Percentiles rank a stretch among this genome's conserved stretches.
Conservation (phyloP, 1,140 invertebrate genomes). For the Whitmania pigra region DNA sequence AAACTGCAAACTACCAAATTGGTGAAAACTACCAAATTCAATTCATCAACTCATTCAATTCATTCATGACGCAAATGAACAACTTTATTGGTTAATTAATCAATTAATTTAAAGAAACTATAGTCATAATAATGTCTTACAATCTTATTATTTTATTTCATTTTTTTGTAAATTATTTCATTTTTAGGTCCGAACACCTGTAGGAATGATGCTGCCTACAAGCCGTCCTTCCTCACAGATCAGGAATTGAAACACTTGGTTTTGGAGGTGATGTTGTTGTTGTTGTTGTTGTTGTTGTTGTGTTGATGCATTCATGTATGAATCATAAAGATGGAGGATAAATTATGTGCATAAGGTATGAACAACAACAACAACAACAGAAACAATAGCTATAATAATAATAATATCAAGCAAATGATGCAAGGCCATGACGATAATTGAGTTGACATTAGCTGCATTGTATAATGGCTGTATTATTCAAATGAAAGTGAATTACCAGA, state of each 20-base stretch:
- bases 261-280: slow-evolving; percentile 53
- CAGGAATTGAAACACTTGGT: slow-evolving; percentile 99
- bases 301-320: background rate
- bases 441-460: background rate
- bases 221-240: slow-evolving; percentile 95
- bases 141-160: background rate
- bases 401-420: background rate
- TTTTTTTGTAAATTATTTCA: background rate
- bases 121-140: slow-evolving; percentile 8
- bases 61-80: background rate
- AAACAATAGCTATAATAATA: background rate
- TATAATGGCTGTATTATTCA: background rate
- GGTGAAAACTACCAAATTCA: no score
- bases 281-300: background rate
- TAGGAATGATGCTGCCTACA: slow-evolving; percentile 73
- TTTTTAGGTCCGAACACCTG: slow-evolving; percentile 18
- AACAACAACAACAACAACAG: no score
- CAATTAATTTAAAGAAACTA: background rate
- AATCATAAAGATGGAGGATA: background rate
- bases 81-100: background rate
- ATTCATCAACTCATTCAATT: no score
- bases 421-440: background rate
- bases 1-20: no score
- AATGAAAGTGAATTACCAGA: no score
- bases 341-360: no score